These are phyloP conservation scores for Anastrepha ludens DNA, from an alignment of 1,140 invertebrate species.

Conservation along the genomic window DNA sequence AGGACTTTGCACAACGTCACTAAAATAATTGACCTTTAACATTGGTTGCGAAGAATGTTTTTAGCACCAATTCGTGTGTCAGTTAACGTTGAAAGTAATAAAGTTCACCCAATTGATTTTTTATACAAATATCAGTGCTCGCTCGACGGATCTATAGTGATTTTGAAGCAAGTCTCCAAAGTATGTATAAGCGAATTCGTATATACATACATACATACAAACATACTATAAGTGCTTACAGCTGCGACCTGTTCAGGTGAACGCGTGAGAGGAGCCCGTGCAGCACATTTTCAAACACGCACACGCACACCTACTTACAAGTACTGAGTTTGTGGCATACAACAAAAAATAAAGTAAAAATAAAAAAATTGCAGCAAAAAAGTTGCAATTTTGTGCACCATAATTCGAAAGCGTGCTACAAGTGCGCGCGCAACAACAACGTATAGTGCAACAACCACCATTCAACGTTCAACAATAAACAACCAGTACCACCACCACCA, in stretches of 20 bases:
- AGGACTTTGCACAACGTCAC: background rate
- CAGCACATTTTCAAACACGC: background rate
- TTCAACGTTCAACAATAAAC: background rate
- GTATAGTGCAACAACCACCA: constrained; percentile 17
- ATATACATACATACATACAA: background rate
- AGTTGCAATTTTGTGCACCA: background rate
- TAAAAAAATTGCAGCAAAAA: background rate
- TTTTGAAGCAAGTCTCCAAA: too few relatives aligned
- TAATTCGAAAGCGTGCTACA: constrained; percentile 31
- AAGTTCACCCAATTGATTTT: too few relatives aligned
- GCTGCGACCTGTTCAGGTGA: too few relatives aligned
- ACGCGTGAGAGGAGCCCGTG: background rate
- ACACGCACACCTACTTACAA: background rate
- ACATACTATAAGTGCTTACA: too few relatives aligned
- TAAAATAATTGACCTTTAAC: background rate
- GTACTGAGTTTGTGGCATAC: too few relatives aligned
- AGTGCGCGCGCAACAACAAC: constrained; percentile 12
- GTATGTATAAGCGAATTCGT: background rate
- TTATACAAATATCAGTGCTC: too few relatives aligned
- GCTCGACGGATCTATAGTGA: too few relatives aligned
- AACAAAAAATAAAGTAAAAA: background rate
- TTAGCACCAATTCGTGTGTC: too few relatives aligned
- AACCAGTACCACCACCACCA: background rate
- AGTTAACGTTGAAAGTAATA: too few relatives aligned
- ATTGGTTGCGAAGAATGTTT: background rate